Percentiles rank a stretch among this genome's conserved stretches.
Evolutionary conservation across 2,888 invertebrate genomes (phyloP).

Genomic region (Watsonalla cultraria): DNA sequence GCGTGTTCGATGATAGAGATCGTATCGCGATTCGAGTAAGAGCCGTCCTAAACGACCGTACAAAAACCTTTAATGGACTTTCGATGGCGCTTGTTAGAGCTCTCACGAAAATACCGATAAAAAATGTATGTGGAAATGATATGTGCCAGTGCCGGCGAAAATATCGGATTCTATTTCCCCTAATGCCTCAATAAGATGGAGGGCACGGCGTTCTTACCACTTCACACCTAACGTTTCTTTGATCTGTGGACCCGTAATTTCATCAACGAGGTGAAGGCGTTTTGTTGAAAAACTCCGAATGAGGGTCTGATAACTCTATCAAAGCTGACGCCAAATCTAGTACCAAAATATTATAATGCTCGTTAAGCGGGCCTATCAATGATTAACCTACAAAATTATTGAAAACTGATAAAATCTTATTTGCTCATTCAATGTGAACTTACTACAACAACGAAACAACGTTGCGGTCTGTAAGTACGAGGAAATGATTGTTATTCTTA

Average conservation of each 20-base stretch:
- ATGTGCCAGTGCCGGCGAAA: slow-evolving; percentile 20
- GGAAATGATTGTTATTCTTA: too few relatives aligned
- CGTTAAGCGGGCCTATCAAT: too few relatives aligned
- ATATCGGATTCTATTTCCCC: slow-evolving; percentile 25
- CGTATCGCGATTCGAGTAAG: slow-evolving; percentile 10
- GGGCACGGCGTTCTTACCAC: slow-evolving; percentile 14
- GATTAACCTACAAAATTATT: too few relatives aligned
- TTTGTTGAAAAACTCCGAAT: neutral
- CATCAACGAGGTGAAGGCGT: neutral
- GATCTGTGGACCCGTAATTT: neutral
- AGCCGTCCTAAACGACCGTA: slow-evolving; percentile 15
- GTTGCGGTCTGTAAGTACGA: too few relatives aligned
- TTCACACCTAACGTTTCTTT: slow-evolving; percentile 4
- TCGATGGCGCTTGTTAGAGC: slow-evolving; percentile 35
- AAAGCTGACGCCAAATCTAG: too few relatives aligned
- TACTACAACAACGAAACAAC: too few relatives aligned
- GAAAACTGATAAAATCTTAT: too few relatives aligned
- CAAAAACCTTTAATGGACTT: slow-evolving; percentile 42
- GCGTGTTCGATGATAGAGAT: slow-evolving; percentile 16
- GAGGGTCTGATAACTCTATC: too few relatives aligned
- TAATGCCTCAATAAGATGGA: slow-evolving; percentile 35
- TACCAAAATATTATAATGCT: too few relatives aligned
- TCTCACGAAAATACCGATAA: slow-evolving; percentile 30
- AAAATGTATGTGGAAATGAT: slow-evolving; percentile 37
- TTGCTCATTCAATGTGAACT: too few relatives aligned